Percentiles rank a stretch among this genome's conserved stretches.
Conservation (phyloP, 2,113 vertebrate genomes). For the Scatophagus argus region DNA sequence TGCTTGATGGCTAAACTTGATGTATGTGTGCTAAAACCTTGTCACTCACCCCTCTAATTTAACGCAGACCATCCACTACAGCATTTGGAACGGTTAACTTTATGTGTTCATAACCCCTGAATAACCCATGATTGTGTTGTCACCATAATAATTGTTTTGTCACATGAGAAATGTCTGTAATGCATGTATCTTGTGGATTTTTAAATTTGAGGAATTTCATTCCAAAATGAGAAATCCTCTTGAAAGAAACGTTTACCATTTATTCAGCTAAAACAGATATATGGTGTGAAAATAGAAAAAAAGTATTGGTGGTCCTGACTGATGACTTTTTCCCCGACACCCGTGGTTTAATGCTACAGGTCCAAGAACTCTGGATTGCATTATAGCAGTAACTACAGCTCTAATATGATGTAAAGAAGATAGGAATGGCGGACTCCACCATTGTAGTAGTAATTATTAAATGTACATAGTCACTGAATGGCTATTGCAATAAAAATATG, state of each 20-base stretch:
- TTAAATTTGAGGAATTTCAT: conserved; percentile 38
- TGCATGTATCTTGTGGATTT: not conserved
- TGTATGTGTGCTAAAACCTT: conserved; percentile 49
- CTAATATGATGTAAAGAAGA: not conserved
- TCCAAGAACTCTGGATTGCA: not conserved
- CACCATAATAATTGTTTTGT: conserved; percentile 10
- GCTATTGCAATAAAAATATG: not conserved
- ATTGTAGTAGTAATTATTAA: not conserved
- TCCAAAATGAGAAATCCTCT: conserved; percentile 37
- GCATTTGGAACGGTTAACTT: conserved; percentile 2
- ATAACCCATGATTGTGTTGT: conserved; percentile 14
- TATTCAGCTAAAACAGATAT: not conserved
- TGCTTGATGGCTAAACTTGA: conserved; percentile 39
- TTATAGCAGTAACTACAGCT: not conserved
- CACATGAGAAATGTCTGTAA: not conserved
- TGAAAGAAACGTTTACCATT: not conserved
- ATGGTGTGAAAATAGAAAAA: not conserved
- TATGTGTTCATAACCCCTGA: conserved; percentile 12
- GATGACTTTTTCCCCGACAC: not conserved
- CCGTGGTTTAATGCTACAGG: not conserved
- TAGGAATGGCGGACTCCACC: not conserved
- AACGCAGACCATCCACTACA: conserved; percentile 4
- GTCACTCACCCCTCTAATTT: conserved; percentile 32
- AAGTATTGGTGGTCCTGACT: too few relatives aligned
- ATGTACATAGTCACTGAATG: not conserved